Conservation (phyloP, 2,113 vertebrate species). For the Plecturocebus donacophilus region DNA sequence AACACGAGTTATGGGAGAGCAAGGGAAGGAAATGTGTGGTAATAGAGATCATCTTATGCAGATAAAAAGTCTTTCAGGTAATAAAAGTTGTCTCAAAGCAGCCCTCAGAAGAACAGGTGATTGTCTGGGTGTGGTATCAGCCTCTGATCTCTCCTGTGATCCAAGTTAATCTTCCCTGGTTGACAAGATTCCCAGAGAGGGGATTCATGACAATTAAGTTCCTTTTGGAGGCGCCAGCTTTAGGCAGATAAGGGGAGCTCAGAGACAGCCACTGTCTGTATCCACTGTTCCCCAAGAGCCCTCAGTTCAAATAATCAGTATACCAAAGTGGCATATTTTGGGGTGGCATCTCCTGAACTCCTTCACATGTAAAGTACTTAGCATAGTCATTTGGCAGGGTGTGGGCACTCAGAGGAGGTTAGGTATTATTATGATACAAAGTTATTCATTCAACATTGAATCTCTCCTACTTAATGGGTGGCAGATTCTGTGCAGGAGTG, state of each 20-base stretch:
- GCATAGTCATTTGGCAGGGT: background rate
- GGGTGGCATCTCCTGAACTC: background rate
- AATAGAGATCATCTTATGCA: background rate
- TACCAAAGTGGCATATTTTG: background rate
- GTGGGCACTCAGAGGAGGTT: background rate
- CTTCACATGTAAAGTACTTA: background rate
- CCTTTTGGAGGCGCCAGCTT: background rate
- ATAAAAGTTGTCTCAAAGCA: background rate
- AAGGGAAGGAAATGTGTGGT: background rate
- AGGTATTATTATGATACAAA: background rate
- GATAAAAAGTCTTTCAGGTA: background rate
- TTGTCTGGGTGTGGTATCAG: background rate
- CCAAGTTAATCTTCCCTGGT: background rate
- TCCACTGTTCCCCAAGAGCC: background rate
- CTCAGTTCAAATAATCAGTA: background rate
- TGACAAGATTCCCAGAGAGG: background rate
- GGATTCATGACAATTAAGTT: background rate
- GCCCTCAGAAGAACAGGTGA: background rate
- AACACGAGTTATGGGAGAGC: background rate
- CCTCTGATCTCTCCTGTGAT: background rate
- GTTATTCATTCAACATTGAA: background rate
- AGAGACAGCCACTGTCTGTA: background rate
- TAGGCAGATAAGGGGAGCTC: background rate
- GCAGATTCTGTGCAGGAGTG: background rate
- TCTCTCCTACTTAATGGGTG: background rate